Percentiles rank a stretch among this genome's conserved stretches.
These are phyloP conservation scores for Chaitophorus viminalis DNA, from an alignment of 2,888 invertebrate species.

Conservation along the genomic window DNA sequence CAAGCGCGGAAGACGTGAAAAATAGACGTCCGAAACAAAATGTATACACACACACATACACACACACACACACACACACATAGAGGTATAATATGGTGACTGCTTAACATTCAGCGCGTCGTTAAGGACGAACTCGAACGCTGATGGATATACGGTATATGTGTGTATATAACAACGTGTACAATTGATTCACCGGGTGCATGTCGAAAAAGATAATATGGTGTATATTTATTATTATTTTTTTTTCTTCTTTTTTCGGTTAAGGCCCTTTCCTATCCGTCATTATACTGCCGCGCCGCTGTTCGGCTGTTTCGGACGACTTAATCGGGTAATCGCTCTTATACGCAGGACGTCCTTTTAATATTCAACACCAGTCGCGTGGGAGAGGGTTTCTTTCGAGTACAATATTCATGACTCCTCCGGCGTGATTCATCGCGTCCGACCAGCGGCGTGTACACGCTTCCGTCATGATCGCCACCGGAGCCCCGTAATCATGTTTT, in stretches of 20 bases:
- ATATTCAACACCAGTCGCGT: constrained; percentile 46
- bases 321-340: constrained; percentile 52
- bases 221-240: neutral
- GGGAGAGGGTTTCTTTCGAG: constrained; percentile 31
- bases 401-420: neutral
- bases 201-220: constrained; percentile 8
- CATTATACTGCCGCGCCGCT: neutral
- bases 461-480: constrained; percentile 19
- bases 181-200: constrained; percentile 25
- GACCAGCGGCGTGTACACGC: neutral
- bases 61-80: too few species aligned
- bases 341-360: constrained; percentile 31
- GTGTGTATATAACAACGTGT: too few species aligned
- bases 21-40: constrained; percentile 20
- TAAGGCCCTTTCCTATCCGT: neutral
- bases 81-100: too few species aligned
- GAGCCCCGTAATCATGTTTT: neutral
- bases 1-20: neutral
- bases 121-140: neutral
- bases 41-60: too few species aligned
- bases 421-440: constrained; percentile 51
- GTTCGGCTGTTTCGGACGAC: neutral
- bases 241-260: neutral
- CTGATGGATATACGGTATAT: neutral
- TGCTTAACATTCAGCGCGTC: constrained; percentile 28